Evolutionary conservation across 1,140 invertebrate species (phyloP).

Genomic region (Anadara kagoshimensis): DNA sequence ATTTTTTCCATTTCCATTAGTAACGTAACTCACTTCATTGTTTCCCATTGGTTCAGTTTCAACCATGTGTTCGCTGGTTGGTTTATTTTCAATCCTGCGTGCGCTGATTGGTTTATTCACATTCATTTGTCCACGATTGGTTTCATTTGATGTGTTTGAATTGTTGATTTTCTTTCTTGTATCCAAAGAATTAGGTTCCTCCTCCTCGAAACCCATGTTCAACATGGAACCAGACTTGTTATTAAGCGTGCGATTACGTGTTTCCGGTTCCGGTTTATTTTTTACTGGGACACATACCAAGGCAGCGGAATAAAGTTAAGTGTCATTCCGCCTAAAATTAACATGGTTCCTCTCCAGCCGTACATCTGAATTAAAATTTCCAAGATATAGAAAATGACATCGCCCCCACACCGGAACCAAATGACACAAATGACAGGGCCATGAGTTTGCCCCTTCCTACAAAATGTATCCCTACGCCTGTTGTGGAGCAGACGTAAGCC

Average conservation of each 20-base stretch:
- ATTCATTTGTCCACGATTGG: too few species aligned
- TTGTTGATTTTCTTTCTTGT: not conserved
- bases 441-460: conserved; percentile 4
- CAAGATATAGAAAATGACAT: conserved; percentile 1
- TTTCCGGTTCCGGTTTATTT: not conserved
- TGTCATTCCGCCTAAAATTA: conserved; percentile 11
- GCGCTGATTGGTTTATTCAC: too few species aligned
- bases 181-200: not conserved
- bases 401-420: conserved; percentile 1
- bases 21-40: not conserved
- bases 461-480: conserved; percentile 15
- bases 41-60: not conserved
- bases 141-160: too few species aligned
- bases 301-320: not conserved
- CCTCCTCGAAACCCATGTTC: not conserved
- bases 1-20: not conserved
- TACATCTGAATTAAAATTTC: not conserved
- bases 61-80: not conserved
- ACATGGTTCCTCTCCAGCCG: conserved; percentile 18
- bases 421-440: conserved; percentile 9
- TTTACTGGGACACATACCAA: not conserved
- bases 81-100: too few species aligned
- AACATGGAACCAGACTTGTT: too few species aligned
- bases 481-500: not conserved
- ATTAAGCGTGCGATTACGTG: not conserved